A percentile compares a stretch with the other conserved stretches of the same genome.
phyloP scores from a whole-genome alignment of 2,113 vertebrate genomes.

The Oncorhynchus keta region DNA sequence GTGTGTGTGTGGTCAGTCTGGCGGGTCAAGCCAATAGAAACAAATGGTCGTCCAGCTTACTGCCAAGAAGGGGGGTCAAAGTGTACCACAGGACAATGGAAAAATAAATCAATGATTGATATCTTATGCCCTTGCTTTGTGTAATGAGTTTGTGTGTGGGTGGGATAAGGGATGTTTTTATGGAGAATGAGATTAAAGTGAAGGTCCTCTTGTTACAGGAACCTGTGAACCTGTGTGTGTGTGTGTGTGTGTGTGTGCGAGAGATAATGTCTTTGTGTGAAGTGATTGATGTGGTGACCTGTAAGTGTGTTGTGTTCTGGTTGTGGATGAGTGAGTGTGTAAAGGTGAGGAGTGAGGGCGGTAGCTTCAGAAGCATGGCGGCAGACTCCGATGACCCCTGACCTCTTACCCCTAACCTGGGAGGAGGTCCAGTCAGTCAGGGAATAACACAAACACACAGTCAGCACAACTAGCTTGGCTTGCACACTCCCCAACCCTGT shows the following conservation, averaged over 20 bases:
- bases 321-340: no score
- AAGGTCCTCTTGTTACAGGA: no score
- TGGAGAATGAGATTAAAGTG: slow-evolving; percentile 8
- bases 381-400: not conserved
- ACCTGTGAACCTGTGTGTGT: no score
- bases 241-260: no score
- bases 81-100: no score
- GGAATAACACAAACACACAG: not conserved
- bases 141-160: not conserved
- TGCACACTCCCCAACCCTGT: not conserved
- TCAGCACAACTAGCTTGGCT: not conserved
- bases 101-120: no score
- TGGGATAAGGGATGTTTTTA: not conserved
- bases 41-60: no score
- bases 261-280: no score
- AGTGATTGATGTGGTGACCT: no score
- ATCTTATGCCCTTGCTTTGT: slow-evolving; percentile 1
- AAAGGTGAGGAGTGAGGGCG: not conserved
- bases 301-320: no score
- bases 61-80: no score
- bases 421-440: not conserved
- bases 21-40: no score
- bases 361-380: not conserved
- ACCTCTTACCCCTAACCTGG: not conserved
- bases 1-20: not conserved